phyloP scores from a whole-genome alignment of 2,797 vertebrate species.

The Acrossocheilus fasciatus region DNA sequence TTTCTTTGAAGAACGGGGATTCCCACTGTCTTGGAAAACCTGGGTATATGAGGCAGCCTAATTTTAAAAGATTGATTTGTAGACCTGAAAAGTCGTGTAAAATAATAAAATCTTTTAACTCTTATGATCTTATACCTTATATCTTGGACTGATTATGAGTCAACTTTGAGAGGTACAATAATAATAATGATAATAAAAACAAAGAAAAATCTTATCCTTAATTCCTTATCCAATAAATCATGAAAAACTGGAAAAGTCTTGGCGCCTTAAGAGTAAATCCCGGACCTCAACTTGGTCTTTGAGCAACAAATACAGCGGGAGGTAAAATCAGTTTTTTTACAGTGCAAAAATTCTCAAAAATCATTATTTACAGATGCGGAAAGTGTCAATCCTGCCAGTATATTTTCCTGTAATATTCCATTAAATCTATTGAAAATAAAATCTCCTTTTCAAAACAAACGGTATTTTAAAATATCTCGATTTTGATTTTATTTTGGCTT shows the following conservation, averaged over 20 bases:
- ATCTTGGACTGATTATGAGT: too few relatives aligned
- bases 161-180: too few relatives aligned
- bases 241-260: neutral
- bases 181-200: too few relatives aligned
- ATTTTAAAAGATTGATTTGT: neutral
- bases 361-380: constrained; percentile 3
- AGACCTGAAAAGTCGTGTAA: neutral
- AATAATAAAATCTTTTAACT: neutral
- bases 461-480: neutral
- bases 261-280: neutral
- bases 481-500: constrained; percentile 21
- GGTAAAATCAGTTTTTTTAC: neutral
- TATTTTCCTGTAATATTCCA: constrained; percentile 11
- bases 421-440: constrained; percentile 26
- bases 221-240: neutral
- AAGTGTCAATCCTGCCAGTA: neutral
- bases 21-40: too few relatives aligned
- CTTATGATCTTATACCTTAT: neutral
- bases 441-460: constrained; percentile 10
- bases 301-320: constrained; percentile 11
- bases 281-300: neutral
- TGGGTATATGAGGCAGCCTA: neutral
- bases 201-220: neutral
- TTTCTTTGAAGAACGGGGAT: too few relatives aligned
- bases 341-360: neutral